Conservation (phyloP, 2,113 vertebrate genomes). For the Tapirus terrestris region DNA sequence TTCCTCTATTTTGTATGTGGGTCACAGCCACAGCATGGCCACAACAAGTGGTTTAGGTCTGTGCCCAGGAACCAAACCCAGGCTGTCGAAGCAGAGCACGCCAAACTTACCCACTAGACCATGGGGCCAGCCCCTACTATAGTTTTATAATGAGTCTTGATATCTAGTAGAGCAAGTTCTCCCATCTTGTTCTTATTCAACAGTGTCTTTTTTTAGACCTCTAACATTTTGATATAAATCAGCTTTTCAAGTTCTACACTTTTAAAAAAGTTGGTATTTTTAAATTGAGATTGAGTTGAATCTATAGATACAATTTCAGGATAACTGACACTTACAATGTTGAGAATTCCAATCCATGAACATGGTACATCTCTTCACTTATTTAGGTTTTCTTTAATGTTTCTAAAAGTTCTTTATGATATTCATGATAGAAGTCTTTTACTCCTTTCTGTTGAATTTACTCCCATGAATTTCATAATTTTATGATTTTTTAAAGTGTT, state of each 20-base stretch:
- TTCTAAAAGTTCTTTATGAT: background rate
- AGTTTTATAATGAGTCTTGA: background rate
- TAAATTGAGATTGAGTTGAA: background rate
- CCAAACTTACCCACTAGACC: no score
- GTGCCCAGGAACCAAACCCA: no score
- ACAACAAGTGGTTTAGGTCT: no score
- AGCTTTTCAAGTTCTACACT: background rate
- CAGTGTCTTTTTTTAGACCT: background rate
- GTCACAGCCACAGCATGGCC: no score
- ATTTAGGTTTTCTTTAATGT: background rate
- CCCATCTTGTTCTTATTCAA: background rate
- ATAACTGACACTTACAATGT: background rate
- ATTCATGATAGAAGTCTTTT: background rate
- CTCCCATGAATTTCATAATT: background rate
- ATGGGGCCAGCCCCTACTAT: no score
- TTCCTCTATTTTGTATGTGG: no score
- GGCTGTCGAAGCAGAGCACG: no score
- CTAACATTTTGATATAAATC: background rate
- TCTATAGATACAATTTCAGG: background rate
- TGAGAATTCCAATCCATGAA: background rate
- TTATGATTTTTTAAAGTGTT: background rate
- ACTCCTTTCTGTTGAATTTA: background rate
- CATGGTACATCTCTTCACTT: background rate
- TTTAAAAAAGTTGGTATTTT: background rate
- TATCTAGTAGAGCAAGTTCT: background rate